phyloP scores from a whole-genome alignment of 2,113 vertebrate species.

The Furnarius figulus region DNA sequence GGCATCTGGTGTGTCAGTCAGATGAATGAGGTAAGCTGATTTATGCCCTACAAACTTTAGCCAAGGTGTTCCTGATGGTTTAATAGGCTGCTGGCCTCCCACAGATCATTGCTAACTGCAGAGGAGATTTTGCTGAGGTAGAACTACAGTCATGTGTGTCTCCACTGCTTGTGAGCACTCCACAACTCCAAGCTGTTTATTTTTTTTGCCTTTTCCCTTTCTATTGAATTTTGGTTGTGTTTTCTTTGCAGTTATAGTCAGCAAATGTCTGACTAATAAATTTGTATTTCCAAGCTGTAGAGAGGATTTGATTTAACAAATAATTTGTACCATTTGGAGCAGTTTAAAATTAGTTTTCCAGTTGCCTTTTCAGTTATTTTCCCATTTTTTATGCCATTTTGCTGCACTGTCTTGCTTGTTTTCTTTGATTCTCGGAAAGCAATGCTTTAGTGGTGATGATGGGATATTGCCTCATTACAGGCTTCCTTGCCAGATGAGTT shows the following conservation, averaged over 20 bases:
- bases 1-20: slow-evolving; percentile 66
- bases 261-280: background rate
- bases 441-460: slow-evolving; percentile 41
- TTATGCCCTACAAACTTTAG: slow-evolving; percentile 57
- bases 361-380: slow-evolving; percentile 40
- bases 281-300: slow-evolving; percentile 32
- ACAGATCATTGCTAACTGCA: slow-evolving; percentile 11
- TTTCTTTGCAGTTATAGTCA: background rate
- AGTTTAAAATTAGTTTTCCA: slow-evolving; percentile 36
- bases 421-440: slow-evolving; percentile 32
- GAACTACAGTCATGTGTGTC: background rate
- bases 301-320: slow-evolving; percentile 45
- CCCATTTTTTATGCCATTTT: background rate
- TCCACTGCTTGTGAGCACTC: background rate
- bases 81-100: slow-evolving; percentile 53
- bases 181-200: background rate
- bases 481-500: slow-evolving; percentile 31
- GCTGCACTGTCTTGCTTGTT: slow-evolving; percentile 40
- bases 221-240: slow-evolving; percentile 18
- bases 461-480: slow-evolving; percentile 53
- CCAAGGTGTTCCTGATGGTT: slow-evolving; percentile 63
- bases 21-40: slow-evolving; percentile 63
- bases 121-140: slow-evolving; percentile 22
- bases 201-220: slow-evolving; percentile 36
- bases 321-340: slow-evolving; percentile 48